These are phyloP conservation scores for Speoplatyrhinus poulsoni DNA, from an alignment of 2,113 vertebrate genomes.

Conservation along the genomic window DNA sequence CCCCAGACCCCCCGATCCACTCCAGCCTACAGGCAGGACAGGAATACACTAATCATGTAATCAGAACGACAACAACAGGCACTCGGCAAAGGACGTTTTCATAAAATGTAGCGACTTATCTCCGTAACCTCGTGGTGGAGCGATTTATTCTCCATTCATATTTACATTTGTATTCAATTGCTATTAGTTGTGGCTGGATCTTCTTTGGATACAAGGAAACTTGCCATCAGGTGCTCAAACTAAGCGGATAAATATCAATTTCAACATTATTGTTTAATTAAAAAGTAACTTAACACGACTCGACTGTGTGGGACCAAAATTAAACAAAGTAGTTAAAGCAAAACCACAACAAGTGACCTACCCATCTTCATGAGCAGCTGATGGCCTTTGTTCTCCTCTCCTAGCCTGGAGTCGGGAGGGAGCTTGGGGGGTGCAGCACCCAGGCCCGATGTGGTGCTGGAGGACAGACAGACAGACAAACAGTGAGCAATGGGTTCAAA, in stretches of 20 bases:
- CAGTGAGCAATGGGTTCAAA: not conserved
- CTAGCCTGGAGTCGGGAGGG: slow-evolving; percentile 82
- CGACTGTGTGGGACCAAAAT: not conserved
- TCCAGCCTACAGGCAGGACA: slow-evolving; percentile 84
- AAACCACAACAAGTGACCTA: slow-evolving; percentile 31
- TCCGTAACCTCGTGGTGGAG: too few relatives aligned
- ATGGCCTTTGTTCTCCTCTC: slow-evolving; percentile 89
- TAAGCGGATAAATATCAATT: too few relatives aligned
- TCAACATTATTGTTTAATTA: too few relatives aligned
- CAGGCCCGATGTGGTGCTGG: slow-evolving; percentile 85
- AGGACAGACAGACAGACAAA: not conserved
- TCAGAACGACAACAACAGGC: not conserved
- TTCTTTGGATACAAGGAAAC: too few relatives aligned
- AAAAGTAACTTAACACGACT: too few relatives aligned
- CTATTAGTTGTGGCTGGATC: too few relatives aligned
- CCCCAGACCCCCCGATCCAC: slow-evolving; percentile 92
- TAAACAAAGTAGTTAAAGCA: not conserved
- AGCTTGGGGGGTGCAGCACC: slow-evolving; percentile 79
- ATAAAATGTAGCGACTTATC: too few relatives aligned
- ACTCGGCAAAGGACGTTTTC: not conserved
- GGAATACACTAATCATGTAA: not conserved
- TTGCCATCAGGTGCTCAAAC: too few relatives aligned
- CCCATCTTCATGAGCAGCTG: slow-evolving; percentile 87
- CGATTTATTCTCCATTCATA: too few relatives aligned
- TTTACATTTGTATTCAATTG: too few relatives aligned